Evolutionary conservation across 1,140 invertebrate genomes (phyloP).

Genomic region (Cherax quadricarinatus): DNA sequence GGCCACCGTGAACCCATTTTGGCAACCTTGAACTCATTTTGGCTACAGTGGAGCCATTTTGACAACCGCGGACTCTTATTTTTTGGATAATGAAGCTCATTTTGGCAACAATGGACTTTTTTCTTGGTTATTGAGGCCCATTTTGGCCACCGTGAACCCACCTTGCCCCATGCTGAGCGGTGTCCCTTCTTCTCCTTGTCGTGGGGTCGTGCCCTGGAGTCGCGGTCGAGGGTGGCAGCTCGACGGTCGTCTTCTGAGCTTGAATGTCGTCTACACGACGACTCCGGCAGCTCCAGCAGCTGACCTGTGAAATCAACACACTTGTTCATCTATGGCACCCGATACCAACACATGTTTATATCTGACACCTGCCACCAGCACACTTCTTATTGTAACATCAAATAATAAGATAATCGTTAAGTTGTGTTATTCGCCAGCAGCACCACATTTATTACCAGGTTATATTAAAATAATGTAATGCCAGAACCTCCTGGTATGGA

Average conservation of each 20-base stretch:
- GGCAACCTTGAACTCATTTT: background rate
- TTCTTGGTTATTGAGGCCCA: background rate
- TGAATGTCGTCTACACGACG: conserved; percentile 28
- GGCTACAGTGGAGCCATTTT: background rate
- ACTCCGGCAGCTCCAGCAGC: conserved; percentile 36
- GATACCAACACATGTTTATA: background rate
- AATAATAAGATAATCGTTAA: too few species aligned
- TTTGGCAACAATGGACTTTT: background rate
- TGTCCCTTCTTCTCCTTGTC: conserved; percentile 55
- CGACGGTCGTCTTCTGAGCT: conserved; percentile 42
- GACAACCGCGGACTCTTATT: background rate
- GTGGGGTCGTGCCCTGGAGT: conserved; percentile 16
- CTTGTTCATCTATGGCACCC: background rate
- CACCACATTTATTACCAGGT: too few species aligned
- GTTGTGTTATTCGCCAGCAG: too few species aligned
- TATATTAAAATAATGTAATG: too few species aligned
- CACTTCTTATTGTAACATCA: too few species aligned
- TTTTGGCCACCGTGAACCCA: background rate
- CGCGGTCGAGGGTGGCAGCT: conserved; percentile 19
- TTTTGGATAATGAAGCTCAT: too few species aligned
- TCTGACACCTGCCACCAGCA: background rate
- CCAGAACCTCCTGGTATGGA: too few species aligned
- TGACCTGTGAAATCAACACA: conserved; percentile 22
- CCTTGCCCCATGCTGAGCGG: conserved; percentile 58
- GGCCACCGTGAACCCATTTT: background rate